Evolutionary conservation across 2,888 invertebrate genomes (phyloP).

Genomic region (Amiota communis): DNA sequence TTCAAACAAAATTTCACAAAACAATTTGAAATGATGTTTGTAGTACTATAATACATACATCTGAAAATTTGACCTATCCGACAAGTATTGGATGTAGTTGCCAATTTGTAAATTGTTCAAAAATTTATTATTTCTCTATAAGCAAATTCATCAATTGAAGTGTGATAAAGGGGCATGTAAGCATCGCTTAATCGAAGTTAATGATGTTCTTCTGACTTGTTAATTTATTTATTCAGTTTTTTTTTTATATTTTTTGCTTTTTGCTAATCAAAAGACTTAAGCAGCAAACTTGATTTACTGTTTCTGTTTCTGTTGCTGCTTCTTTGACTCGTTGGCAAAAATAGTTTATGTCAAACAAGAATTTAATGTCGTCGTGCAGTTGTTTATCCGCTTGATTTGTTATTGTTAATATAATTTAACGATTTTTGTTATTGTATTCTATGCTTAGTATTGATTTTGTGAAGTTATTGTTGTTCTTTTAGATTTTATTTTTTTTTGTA

Average conservation of each 20-base stretch:
- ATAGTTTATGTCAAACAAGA: neutral
- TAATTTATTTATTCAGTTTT: neutral
- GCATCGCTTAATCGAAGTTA: no score
- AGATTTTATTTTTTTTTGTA: constrained; percentile 4
- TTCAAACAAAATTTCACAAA: no score
- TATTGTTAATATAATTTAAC: constrained; percentile 25
- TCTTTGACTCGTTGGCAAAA: neutral
- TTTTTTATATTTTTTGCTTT: neutral
- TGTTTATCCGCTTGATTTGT: neutral
- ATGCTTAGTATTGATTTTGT: constrained; percentile 19
- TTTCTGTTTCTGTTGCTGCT: constrained; percentile 28
- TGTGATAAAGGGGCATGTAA: no score
- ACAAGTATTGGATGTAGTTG: no score
- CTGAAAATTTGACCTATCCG: no score
- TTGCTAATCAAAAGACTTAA: constrained; percentile 48
- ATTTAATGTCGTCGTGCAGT: neutral
- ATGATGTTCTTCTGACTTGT: no score
- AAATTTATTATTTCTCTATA: no score
- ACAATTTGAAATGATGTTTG: no score
- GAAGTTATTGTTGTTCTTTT: constrained; percentile 28
- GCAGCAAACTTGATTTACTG: constrained; percentile 53
- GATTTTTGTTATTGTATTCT: neutral
- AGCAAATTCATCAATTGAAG: no score
- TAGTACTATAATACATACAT: no score
- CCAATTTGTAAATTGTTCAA: no score